Evolutionary conservation across 2,888 invertebrate species (phyloP), one percentile per base, ranked within the genome.

Genomic region (Crematogaster levior): DNA sequence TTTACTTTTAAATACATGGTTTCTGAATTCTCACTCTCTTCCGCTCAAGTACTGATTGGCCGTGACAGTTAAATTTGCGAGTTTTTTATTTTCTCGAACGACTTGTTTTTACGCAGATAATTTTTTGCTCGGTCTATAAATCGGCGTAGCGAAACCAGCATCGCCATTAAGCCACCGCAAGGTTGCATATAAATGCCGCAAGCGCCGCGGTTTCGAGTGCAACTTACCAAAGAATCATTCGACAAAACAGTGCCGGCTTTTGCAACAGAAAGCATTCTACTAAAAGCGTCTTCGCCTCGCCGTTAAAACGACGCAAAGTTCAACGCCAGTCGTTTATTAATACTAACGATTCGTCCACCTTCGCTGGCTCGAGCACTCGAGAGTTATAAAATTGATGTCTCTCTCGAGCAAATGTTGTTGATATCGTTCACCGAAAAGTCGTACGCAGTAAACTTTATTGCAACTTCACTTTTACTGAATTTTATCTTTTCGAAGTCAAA

Each of bases 271-370:
- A 65, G 15, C 72, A 68, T 73, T 80, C 84, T 85, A 85, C 84
- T 86, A 84, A 88, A 84, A 80, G 66, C 82, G 6, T 51, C 43
- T 6, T 73, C 43, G 73, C 43, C n/a, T 43, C n/a, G 85, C 60
- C 72, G 84, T 81, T 87, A 83, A 89, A 86, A 83, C 70, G 68
- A 73, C 83, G 74, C 84, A 82, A 88, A 85, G 83, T 88, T 88
- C 70, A 75, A 86, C 80, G 85, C 77, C 85, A 60, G 80, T 82
- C 84, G 86, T 88, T 90, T 89, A 89, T 90, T 86, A 89, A 90
- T 85, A 85, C 48, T 85, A 85, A 90, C 63, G 66, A 88, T 81
- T 60, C 58, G 63, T 58, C 61, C 66, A 66, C 9, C 51, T 73
- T 82, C 58, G 73, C 53, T 68, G 65, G 10, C 63, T 21, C 21